These are phyloP conservation scores for Ibycter americanus DNA, from an alignment of 2,797 vertebrate species.

Conservation along the genomic window DNA sequence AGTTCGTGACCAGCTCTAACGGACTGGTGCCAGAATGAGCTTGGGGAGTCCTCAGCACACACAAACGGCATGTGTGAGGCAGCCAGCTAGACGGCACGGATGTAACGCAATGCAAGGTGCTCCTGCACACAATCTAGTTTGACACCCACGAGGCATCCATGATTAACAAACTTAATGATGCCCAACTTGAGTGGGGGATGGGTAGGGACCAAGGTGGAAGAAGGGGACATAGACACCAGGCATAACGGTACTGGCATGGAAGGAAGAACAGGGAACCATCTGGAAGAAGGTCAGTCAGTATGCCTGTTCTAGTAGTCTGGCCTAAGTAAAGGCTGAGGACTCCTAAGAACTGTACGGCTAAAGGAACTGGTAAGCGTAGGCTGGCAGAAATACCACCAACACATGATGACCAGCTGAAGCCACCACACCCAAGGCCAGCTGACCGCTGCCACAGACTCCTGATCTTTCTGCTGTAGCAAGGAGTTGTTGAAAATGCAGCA, in stretches of 20 bases:
- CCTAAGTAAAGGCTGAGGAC: not conserved
- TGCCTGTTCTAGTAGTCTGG: not conserved
- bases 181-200: not conserved
- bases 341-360: not conserved
- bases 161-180: not conserved
- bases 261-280: accelerated
- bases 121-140: not conserved
- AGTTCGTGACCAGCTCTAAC: not conserved
- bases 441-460: not conserved
- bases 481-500: not conserved
- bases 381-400: not conserved
- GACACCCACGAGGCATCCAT: not conserved
- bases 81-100: not conserved
- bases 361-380: accelerated
- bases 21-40: not conserved
- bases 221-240: not conserved
- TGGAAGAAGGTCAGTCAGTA: not conserved
- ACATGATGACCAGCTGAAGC: not conserved
- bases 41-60: not conserved
- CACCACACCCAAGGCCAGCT: not conserved
- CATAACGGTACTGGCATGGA: not conserved
- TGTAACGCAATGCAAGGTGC: not conserved
- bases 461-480: not conserved
- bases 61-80: accelerated
- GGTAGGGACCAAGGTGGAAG: not conserved